These are phyloP conservation scores for Lasioglossum vierecki DNA, from an alignment of 2,888 invertebrate species.

Conservation along the genomic window DNA sequence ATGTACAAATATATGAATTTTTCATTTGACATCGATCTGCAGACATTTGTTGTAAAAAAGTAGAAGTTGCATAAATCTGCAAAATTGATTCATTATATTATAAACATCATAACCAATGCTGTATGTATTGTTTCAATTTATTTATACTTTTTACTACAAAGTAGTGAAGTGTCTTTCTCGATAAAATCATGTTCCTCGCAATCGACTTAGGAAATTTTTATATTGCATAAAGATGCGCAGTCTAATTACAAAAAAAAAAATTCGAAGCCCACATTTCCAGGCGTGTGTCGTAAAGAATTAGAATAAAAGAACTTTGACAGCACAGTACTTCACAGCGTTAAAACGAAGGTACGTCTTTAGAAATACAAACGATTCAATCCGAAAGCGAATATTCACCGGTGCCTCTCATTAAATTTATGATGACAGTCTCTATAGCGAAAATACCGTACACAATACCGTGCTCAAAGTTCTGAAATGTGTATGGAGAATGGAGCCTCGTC, in stretches of 20 bases:
- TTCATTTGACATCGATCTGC: no score
- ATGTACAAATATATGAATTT: no score
- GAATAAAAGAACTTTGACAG: background rate
- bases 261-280: background rate
- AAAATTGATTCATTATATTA: no score
- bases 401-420: constrained; percentile 10
- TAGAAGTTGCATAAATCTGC: no score
- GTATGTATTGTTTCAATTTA: no score
- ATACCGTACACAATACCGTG: constrained; percentile 1
- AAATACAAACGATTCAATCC: background rate
- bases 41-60: no score
- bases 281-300: background rate
- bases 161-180: no score
- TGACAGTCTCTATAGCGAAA: background rate
- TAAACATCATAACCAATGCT: no score
- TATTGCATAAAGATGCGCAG: background rate
- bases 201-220: no score
- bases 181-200: no score
- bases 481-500: background rate
- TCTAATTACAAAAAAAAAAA: background rate
- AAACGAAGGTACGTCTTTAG: background rate
- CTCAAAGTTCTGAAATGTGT: background rate
- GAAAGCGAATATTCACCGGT: background rate
- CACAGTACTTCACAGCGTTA: background rate
- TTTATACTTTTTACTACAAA: no score